phyloP scores from a whole-genome alignment of 2,888 invertebrate species.

The Biston betularia region DNA sequence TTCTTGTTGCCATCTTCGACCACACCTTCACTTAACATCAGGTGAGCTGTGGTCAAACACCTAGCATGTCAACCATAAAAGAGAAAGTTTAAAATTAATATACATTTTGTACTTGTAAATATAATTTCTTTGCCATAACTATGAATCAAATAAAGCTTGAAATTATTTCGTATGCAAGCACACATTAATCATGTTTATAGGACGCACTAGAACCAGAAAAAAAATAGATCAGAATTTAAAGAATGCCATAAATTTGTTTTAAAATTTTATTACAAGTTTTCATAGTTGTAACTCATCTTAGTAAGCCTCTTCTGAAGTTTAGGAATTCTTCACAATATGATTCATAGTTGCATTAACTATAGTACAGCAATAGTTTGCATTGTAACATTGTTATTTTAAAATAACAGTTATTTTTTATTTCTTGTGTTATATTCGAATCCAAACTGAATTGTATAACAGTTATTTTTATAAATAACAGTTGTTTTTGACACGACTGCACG shows the following conservation, averaged over 20 bases:
- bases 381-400: neutral
- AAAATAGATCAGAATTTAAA: slow-evolving; percentile 11
- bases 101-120: no score
- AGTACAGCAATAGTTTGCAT: neutral
- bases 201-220: slow-evolving; percentile 8
- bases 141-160: neutral
- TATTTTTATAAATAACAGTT: no score
- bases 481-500: no score
- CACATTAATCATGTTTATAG: slow-evolving; percentile 8
- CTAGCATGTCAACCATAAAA: no score
- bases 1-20: no score
- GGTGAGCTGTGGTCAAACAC: no score
- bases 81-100: neutral
- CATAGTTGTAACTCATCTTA: slow-evolving; percentile 15
- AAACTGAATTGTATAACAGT: no score
- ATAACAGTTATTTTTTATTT: neutral
- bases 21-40: no score
- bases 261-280: slow-evolving; percentile 9
- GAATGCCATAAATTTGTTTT: slow-evolving; percentile 23
- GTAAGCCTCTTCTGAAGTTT: slow-evolving; percentile 12
- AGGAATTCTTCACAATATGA: slow-evolving; percentile 11
- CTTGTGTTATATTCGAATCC: no score
- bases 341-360: neutral
- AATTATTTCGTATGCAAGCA: neutral
- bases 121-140: no score